phyloP scores from a whole-genome alignment of 1,140 invertebrate genomes.

The Sinella curviseta region DNA sequence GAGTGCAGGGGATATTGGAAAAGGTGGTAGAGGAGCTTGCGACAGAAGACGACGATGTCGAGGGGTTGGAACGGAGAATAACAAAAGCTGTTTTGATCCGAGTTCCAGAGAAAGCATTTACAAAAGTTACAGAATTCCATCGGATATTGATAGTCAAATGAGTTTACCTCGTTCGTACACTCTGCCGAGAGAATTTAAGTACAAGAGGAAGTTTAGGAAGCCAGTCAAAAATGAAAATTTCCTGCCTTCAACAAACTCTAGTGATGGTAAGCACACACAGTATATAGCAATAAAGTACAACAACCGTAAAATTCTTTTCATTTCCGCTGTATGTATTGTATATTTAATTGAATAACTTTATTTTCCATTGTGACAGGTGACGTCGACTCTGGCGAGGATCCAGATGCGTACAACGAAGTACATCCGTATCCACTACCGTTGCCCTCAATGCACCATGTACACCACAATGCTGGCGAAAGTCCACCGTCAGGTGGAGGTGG shows the following conservation, averaged over 20 bases:
- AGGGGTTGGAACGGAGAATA: background rate
- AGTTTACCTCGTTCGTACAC: slow-evolving; percentile 80
- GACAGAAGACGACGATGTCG: background rate
- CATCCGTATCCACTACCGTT: slow-evolving; percentile 34
- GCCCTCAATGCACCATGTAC: slow-evolving; percentile 41
- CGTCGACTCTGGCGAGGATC: slow-evolving; percentile 52
- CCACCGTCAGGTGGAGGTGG: background rate
- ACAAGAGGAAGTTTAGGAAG: slow-evolving; percentile 65
- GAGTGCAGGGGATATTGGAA: slow-evolving; percentile 34
- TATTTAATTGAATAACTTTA: background rate
- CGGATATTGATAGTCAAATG: slow-evolving; percentile 74
- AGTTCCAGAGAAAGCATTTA: slow-evolving; percentile 53
- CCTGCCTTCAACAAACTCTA: slow-evolving; percentile 77
- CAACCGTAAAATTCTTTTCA: slow-evolving; percentile 2
- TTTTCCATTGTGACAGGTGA: slow-evolving; percentile 46
- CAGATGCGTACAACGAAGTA: slow-evolving; percentile 36
- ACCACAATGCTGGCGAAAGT: too few species aligned
- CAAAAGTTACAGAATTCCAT: slow-evolving; percentile 62
- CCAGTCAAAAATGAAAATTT: slow-evolving; percentile 64
- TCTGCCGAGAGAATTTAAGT: slow-evolving; percentile 78
- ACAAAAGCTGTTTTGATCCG: slow-evolving; percentile 49
- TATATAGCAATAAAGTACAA: background rate
- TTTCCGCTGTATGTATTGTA: too few species aligned
- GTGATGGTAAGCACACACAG: slow-evolving; percentile 65
- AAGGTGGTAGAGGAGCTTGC: background rate